Conservation (phyloP, 2,113 vertebrate genomes). For the Maylandia zebra region DNA sequence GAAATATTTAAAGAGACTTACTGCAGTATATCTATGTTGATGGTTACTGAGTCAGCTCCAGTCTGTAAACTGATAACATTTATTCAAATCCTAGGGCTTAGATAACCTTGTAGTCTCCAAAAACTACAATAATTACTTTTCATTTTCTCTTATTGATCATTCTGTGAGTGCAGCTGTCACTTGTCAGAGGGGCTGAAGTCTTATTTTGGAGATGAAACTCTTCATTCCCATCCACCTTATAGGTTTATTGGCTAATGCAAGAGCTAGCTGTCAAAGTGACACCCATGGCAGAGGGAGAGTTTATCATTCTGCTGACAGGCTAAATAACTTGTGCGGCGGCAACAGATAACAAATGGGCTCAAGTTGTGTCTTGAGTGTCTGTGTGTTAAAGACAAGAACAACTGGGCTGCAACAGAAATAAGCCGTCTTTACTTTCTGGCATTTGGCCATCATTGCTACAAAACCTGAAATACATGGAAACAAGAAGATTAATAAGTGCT, state of each 20-base stretch:
- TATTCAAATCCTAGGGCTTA: background rate
- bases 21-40: background rate
- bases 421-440: conserved; percentile 13
- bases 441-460: background rate
- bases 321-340: conserved; percentile 66
- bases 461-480: background rate
- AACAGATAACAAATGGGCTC: conserved; percentile 72
- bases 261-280: conserved; percentile 42
- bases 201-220: conserved; percentile 32
- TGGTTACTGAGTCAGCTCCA: background rate
- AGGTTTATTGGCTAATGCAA: conserved; percentile 46
- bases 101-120: background rate
- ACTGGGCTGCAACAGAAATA: conserved; percentile 47
- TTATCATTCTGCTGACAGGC: conserved; percentile 73
- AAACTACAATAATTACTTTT: background rate
- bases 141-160: conserved; percentile 25
- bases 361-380: conserved; percentile 59
- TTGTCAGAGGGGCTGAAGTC: background rate
- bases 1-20: background rate
- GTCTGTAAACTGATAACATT: background rate
- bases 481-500: background rate
- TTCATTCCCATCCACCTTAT: conserved; percentile 17
- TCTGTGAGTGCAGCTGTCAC: background rate
- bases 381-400: conserved; percentile 67
- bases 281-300: conserved; percentile 55